Evolutionary conservation across 2,113 vertebrate species (phyloP).

Genomic region (Pampusana beccarii): DNA sequence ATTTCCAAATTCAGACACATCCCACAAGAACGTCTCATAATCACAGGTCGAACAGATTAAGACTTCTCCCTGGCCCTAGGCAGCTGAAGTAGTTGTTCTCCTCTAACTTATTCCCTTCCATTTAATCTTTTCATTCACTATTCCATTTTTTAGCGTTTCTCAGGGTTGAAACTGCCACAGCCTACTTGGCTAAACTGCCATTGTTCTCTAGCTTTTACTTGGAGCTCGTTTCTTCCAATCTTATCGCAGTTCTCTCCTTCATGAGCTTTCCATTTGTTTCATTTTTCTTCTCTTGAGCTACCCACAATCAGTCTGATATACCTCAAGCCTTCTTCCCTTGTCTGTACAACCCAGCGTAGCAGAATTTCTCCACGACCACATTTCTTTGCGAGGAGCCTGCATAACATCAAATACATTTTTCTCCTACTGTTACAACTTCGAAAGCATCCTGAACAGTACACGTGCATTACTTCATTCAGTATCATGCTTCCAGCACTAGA

Average conservation of each 20-base stretch:
- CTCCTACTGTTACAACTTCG: neutral
- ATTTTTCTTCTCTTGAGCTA: neutral
- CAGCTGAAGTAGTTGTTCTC: neutral
- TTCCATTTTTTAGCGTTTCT: neutral
- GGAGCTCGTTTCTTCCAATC: neutral
- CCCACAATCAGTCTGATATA: neutral
- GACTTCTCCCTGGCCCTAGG: accelerated
- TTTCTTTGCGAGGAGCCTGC: neutral
- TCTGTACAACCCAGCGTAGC: neutral
- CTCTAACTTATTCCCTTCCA: neutral
- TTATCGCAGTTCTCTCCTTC: neutral
- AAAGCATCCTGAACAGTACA: neutral
- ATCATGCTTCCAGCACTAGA: neutral
- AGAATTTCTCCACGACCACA: neutral
- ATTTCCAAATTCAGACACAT: neutral
- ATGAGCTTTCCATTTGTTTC: neutral
- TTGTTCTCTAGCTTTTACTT: neutral
- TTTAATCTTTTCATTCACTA: neutral
- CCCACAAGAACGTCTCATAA: neutral
- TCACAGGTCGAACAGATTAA: neutral
- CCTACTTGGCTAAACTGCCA: neutral
- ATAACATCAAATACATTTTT: neutral
- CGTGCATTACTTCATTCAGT: neutral
- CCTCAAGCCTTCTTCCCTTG: neutral
- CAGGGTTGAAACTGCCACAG: neutral